Percentiles rank a stretch among this genome's conserved stretches.
phyloP scores from a whole-genome alignment of 2,797 vertebrate species.

The Tenualosa ilisha region DNA sequence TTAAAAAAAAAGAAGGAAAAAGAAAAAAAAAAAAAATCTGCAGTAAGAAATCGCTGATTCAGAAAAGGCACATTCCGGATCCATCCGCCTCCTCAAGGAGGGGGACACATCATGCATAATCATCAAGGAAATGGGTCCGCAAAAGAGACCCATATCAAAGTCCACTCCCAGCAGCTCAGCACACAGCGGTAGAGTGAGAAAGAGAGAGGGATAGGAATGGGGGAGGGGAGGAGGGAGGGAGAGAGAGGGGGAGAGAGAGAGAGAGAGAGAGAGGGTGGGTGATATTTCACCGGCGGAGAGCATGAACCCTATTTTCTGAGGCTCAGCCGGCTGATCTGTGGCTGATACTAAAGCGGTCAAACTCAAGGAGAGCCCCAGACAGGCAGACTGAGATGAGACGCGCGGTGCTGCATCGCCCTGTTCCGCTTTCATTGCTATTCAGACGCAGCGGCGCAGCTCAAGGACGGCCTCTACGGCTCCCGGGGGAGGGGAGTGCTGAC shows the following conservation, averaged over 20 bases:
- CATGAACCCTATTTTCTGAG: not conserved
- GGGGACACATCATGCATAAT: constrained; percentile 40
- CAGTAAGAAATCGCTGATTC: constrained; percentile 34
- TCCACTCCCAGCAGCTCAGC: not conserved
- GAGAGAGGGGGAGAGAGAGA: not conserved
- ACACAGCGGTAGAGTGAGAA: not conserved
- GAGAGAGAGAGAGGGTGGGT: not conserved
- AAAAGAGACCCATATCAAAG: constrained; percentile 16
- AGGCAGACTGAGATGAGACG: too few relatives aligned
- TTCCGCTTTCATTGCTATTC: constrained; percentile 13
- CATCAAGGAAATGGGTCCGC: not conserved
- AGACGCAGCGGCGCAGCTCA: not conserved
- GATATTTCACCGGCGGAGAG: not conserved
- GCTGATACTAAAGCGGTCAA: not conserved
- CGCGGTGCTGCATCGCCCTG: not conserved
- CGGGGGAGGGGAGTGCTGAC: not conserved
- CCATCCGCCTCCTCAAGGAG: constrained; percentile 35
- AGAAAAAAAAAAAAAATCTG: not conserved
- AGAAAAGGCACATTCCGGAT: constrained; percentile 77
- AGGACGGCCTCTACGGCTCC: not conserved
- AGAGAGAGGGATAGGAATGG: not conserved
- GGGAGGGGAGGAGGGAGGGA: not conserved
- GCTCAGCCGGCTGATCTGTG: constrained; percentile 11
- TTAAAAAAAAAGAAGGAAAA: not conserved
- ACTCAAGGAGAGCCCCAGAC: not conserved